Percentiles rank a stretch among this genome's conserved stretches.
Evolutionary conservation across 2,888 invertebrate species (phyloP).

Genomic region (Epistrophella euchroma): DNA sequence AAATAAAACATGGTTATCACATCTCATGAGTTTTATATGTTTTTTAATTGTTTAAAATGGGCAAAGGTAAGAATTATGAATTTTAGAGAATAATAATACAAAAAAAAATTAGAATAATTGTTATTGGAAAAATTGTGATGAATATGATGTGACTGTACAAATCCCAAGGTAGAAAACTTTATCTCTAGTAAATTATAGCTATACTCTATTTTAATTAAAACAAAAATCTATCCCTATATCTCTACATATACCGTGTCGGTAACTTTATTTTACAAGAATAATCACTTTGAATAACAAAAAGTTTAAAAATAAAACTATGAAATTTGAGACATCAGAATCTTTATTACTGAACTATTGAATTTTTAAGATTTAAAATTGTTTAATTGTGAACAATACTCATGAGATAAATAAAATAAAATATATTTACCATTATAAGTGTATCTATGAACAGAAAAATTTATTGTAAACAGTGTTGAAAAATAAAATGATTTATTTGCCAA

Average conservation of each 20-base stretch:
- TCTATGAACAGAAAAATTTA: conserved; percentile 46
- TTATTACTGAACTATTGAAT: conserved; percentile 32
- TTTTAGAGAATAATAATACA: not conserved
- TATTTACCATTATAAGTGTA: conserved; percentile 62
- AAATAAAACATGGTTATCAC: conserved; percentile 28
- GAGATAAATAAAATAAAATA: conserved; percentile 44
- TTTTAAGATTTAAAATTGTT: conserved; percentile 49
- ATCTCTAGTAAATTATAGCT: not conserved
- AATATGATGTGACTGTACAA: conserved; percentile 66
- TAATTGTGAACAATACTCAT: conserved; percentile 50
- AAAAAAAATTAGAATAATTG: conserved; percentile 3
- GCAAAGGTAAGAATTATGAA: not conserved
- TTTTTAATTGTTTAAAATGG: conserved; percentile 4
- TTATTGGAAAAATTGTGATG: conserved; percentile 68
- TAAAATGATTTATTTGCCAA: conserved; percentile 72
- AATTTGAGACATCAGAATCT: conserved; percentile 11
- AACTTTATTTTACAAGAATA: conserved; percentile 10
- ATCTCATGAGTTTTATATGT: conserved; percentile 34
- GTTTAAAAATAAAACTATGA: conserved; percentile 21
- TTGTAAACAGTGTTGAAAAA: conserved; percentile 72
- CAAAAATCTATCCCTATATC: not conserved
- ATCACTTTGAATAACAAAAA: not conserved
- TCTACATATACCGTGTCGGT: conserved; percentile 31
- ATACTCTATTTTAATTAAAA: not conserved
- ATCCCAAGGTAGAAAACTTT: conserved; percentile 23